A percentile compares a stretch with the other conserved stretches of the same genome.
phyloP scores from a whole-genome alignment of 2,113 vertebrate species.

The Galeopterus variegatus region DNA sequence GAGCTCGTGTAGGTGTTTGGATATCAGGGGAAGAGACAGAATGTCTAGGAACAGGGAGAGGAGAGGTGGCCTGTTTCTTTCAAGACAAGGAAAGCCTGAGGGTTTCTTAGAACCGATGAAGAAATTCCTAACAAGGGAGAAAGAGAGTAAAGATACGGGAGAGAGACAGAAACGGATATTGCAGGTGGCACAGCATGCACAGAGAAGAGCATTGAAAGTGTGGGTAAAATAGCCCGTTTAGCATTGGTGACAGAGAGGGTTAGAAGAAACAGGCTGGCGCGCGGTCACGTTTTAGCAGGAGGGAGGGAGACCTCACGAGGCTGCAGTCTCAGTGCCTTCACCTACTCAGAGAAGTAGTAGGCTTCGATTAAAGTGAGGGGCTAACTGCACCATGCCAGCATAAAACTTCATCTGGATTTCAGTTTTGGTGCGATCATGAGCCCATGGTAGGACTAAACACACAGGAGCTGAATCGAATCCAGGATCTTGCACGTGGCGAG shows the following conservation, averaged over 20 bases:
- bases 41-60: rapidly evolving
- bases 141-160: rapidly evolving
- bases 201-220: rapidly evolving
- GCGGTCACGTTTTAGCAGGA: not conserved
- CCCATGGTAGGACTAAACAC: rapidly evolving
- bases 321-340: not conserved
- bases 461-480: rapidly evolving
- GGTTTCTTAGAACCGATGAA: not conserved
- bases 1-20: too few relatives aligned
- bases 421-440: not conserved
- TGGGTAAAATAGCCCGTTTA: rapidly evolving
- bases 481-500: rapidly evolving
- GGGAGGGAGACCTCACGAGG: not conserved
- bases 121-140: not conserved
- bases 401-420: not conserved
- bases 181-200: rapidly evolving
- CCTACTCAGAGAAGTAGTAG: not conserved
- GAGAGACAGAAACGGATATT: not conserved
- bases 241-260: not conserved
- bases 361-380: not conserved
- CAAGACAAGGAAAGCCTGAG: not conserved
- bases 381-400: not conserved
- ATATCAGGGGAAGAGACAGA: not conserved
- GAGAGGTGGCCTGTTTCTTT: not conserved
- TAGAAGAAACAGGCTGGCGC: rapidly evolving